Base-by-base conservation (phyloP, 2,888 invertebrate genomes). In the Hedya salicella region DNA sequence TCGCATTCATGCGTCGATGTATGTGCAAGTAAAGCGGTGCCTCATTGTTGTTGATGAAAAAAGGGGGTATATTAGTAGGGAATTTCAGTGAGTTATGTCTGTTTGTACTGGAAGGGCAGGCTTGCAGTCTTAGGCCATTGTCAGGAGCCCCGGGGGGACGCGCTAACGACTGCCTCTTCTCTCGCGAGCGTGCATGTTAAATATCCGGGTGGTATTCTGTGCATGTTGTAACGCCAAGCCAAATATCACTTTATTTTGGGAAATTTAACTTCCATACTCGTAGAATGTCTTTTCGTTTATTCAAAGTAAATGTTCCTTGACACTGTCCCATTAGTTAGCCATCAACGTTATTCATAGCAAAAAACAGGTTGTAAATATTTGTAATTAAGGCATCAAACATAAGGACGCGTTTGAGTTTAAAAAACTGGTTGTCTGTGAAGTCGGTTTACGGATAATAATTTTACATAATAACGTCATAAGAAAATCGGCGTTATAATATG, bases 141-240 rank as follows among this genome's bases (percentile, higher is more conserved):
- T 61, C 61, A 74, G 64, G 65, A 25, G 80, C 82, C 77, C 57
- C 70, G 56, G 75, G n/a, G 83, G 78, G 71, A 67, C 72, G 77
- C 74, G 73, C 80, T 84, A 83, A 84, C 83, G 83, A 83, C 79
- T 72, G 70, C 73, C 75, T 72, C 70, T 68, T 67, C 73, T 73
- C 71, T 69, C 66, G 68, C 71, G 70, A 74, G 75, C 75, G 73
- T 75, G 74, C 75, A 75, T 74, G 76, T 71, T 68, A 74, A 73
- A 70, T 70, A 68, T 74, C 71, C 69, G 67, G 67, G 57, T 50
- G 67, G 61, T 68, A 70, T 69, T 71, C 62, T 69, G 69, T 68
- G 60, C 54, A 40, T 56, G 42, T 32, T 9, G 9, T 5, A 9
- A 36, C 9, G 2, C 36, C 1, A 6, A 6, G 36, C 11, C 36